Conservation (phyloP, 2,888 invertebrate species). For the Heteromyza rotundicornis region DNA sequence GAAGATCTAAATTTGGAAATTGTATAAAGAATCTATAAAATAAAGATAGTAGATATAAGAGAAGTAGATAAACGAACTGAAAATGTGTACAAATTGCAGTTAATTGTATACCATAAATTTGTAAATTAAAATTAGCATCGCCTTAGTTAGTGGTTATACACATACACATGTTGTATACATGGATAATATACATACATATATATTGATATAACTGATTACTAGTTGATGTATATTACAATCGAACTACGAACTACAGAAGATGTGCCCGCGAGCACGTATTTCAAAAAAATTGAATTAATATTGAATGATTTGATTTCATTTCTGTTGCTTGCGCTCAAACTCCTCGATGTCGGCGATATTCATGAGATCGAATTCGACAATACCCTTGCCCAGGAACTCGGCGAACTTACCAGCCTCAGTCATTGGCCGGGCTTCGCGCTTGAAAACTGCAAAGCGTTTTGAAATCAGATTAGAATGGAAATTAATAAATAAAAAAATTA, state of each 20-base stretch:
- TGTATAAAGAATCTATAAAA: too few species aligned
- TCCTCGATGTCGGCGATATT: conserved; percentile 71
- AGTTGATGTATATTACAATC: conserved; percentile 16
- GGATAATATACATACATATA: too few species aligned
- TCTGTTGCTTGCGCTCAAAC: conserved; percentile 7
- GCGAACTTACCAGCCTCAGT: conserved; percentile 70
- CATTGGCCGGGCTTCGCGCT: conserved; percentile 64
- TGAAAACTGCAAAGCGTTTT: conserved; percentile 70
- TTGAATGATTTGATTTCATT: conserved; percentile 1
- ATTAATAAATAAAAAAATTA: conserved; percentile 19
- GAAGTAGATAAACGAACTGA: too few species aligned
- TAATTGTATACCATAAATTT: too few species aligned
- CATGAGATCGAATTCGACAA: conserved; percentile 76
- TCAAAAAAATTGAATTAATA: conserved; percentile 9
- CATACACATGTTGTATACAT: too few species aligned
- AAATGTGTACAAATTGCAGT: too few species aligned
- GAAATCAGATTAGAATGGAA: too few species aligned
- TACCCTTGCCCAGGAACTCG: conserved; percentile 77
- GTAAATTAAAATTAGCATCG: too few species aligned
- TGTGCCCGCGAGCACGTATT: conserved; percentile 29
- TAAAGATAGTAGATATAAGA: too few species aligned
- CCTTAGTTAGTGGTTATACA: too few species aligned
- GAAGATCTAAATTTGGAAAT: too few species aligned
- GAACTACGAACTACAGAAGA: conserved; percentile 43
- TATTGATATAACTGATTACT: too few species aligned